Evolutionary conservation across 1,140 invertebrate genomes (phyloP), one percentile per base, ranked within the genome.

Genomic region (Latrodectus geometricus): DNA sequence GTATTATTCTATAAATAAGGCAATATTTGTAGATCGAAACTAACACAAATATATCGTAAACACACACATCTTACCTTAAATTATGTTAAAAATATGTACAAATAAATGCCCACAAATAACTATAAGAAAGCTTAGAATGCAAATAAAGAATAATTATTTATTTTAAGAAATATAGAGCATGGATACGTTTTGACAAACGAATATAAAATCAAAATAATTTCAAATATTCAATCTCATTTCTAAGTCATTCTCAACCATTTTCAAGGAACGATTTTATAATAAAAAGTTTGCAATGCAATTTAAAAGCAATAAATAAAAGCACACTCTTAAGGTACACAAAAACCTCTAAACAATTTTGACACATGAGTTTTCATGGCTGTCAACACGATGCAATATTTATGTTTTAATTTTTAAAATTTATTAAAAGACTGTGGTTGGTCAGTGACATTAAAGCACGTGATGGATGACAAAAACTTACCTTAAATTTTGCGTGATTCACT

Each of bases 371-470:
- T 61, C 54, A 61, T 61, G 3, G 17, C 54, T 61, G 54, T 61
- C 54, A 61, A 61, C 54, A 61, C 54, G 54, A 61, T 61, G 54
- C 17, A 14, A 61, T 61, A 61, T 61, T 75, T 75, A 20, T 56
- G 70, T 73, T 54, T 69, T 75, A 75, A 54, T 54, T 75, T 75
- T 75, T 52, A 75, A 75, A 75, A 61, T 61, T 75, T 75, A 20
- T 48, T 21, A 75, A 15, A 56, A 52, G 50, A 23, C 49, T 75
- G 73, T 75, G 73, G 73, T 75, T 75, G 73, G 73, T 61, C 54
- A 61, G 54, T 75, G 50, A 75, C 73, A 75, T 75, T 75, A 52
- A 75, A 75, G 49, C 73, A 75, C 73, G 73, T 75, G 73, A 75
- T 75, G 20, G 52, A 54, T n/a, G 52, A 54, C 12, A 21, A 75